Evolutionary conservation across 1,140 invertebrate genomes (phyloP).

Genomic region (Colletes latitarsis): DNA sequence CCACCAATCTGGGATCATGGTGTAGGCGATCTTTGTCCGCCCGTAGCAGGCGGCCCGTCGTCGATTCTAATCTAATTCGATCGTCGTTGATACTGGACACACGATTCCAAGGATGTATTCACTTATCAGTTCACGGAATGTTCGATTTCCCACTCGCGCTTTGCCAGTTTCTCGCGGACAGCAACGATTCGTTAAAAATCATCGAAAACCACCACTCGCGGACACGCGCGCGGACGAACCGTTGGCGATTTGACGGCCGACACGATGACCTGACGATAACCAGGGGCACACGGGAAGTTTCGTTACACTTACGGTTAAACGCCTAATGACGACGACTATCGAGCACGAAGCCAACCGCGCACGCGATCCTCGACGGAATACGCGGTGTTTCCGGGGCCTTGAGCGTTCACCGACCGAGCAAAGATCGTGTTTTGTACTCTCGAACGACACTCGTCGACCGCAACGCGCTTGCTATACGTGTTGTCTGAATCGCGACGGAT

Average conservation of each 20-base stretch:
- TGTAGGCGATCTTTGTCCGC: conserved; percentile 67
- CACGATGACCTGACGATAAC: conserved; percentile 41
- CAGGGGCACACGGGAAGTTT: conserved; percentile 43
- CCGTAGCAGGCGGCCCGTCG: conserved; percentile 41
- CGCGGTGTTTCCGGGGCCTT: background rate
- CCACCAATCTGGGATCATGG: conserved; percentile 69
- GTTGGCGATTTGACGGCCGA: background rate
- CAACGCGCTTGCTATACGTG: background rate
- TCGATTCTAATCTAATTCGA: conserved; percentile 59
- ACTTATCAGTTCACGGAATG: background rate
- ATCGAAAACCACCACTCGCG: conserved; percentile 41
- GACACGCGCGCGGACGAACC: background rate
- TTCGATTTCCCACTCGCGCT: background rate
- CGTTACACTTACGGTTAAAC: conserved; percentile 49
- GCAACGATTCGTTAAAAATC: background rate
- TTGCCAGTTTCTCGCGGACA: background rate
- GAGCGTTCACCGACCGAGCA: background rate
- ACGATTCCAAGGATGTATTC: background rate
- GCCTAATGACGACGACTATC: conserved; percentile 38
- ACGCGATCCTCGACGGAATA: conserved; percentile 42
- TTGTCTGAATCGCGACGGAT: conserved; percentile 38
- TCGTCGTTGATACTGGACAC: conserved; percentile 54
- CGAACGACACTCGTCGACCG: background rate
- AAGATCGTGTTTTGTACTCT: conserved; percentile 2
- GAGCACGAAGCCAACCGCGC: conserved; percentile 36